Conservation (phyloP, 2,113 vertebrate species). For the Deroptyus accipitrinus region DNA sequence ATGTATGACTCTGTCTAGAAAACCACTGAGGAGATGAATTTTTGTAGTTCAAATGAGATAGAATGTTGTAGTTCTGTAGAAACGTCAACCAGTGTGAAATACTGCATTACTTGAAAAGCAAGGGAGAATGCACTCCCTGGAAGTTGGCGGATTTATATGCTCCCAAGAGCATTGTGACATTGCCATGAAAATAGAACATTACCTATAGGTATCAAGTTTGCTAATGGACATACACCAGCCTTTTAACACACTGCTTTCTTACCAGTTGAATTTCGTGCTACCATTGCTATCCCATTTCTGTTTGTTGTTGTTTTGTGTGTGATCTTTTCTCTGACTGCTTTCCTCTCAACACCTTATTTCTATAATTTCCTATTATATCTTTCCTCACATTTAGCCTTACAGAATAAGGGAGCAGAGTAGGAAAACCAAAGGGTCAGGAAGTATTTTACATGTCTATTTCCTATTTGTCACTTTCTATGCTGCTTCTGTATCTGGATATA, state of each 20-base stretch:
- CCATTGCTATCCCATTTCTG: background rate
- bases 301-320: background rate
- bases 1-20: background rate
- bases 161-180: background rate
- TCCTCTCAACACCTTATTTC: background rate
- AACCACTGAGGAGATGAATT: background rate
- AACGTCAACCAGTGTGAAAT: background rate
- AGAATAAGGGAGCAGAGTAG: background rate
- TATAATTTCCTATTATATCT: background rate
- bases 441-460: background rate
- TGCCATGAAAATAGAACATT: background rate
- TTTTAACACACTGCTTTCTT: background rate
- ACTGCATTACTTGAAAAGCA: background rate
- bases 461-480: background rate
- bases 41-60: background rate
- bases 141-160: accelerated
- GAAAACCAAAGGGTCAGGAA: background rate
- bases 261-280: background rate
- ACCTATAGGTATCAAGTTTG: background rate
- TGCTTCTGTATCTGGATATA: background rate
- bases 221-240: background rate
- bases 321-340: background rate
- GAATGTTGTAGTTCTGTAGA: background rate
- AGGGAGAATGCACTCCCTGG: background rate
- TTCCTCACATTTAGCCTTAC: background rate